phyloP scores from a whole-genome alignment of 2,113 vertebrate genomes.

The Promerops cafer region DNA sequence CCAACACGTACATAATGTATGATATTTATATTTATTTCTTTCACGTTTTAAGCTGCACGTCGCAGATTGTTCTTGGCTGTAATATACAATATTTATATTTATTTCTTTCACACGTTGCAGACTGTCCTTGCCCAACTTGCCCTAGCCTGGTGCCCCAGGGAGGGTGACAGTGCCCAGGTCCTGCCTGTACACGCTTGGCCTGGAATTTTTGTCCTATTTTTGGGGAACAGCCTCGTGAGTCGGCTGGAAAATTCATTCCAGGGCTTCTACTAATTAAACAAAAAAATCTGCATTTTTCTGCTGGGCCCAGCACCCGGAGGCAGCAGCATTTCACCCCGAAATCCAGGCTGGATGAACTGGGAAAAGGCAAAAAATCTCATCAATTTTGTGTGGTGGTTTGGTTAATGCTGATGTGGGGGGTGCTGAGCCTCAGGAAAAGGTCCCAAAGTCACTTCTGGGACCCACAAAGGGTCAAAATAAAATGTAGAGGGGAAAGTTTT shows the following conservation, averaged over 20 bases:
- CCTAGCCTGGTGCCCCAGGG: not conserved
- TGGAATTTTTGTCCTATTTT: not conserved
- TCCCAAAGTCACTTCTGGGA: not conserved
- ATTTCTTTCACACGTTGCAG: not conserved
- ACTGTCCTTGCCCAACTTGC: not conserved
- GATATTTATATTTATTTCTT: not conserved
- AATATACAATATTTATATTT: not conserved
- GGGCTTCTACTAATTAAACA: not conserved
- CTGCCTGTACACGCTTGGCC: not conserved
- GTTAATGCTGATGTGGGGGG: accelerated
- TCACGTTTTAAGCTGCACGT: too few relatives aligned
- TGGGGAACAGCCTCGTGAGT: not conserved
- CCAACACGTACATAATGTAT: not conserved
- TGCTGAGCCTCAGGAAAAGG: not conserved
- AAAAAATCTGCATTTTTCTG: not conserved
- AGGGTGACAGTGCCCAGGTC: not conserved
- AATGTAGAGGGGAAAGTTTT: not conserved
- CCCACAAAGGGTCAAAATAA: not conserved
- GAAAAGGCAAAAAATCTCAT: not conserved
- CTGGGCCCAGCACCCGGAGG: not conserved
- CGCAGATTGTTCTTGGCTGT: accelerated
- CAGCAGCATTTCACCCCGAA: not conserved
- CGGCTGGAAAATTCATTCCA: not conserved
- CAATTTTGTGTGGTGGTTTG: too few relatives aligned
- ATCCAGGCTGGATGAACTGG: not conserved